Base-by-base conservation (phyloP, 2,888 invertebrate species). In the Dichetophora obliterata region DNA sequence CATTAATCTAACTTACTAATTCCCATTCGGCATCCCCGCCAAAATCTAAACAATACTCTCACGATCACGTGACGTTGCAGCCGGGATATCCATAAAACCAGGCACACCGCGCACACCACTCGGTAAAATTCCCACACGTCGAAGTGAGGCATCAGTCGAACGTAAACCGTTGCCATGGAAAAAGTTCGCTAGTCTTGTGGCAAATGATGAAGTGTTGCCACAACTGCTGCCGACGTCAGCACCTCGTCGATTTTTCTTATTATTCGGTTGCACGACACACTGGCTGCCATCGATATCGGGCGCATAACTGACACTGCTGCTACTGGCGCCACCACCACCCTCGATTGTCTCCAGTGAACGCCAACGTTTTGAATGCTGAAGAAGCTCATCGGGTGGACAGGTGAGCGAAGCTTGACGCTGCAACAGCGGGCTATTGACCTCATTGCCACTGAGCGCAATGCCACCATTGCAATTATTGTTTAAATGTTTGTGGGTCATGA, bases 261-360 rank as follows among this genome's bases (percentile, higher is more conserved):
- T 76, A 27, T 85, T 34, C 19, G 69, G 3, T 11, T 22, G 54
- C 14, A 75, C 71, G 68, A 59, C 75, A 9, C 79, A 78, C 43
- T 75, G 80, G 8, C 80, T 79, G 27, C 82, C 85, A 68, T 86
- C 86, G 43, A 87, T 85, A 61, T 87, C 87, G 37, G 86, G 82
- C 0, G 87, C 86, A 81, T 87, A 87, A 81, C 84, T 85, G 75
- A 87, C 87, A 52, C 85, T 87, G 37, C 85, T 84, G 6, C 83
- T 82, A 3, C 81, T 43, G 2, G 6, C 16, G 3, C 89, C 90
- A 52, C 88, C 88, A 66, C 77, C 74, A 4, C 84, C 85, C 72
- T 88, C 88, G 76, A 95, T 91, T 81, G 93, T 92, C 89, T 96
- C 95, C 72, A 95, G 90, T 66, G 95, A 95, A 83, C 93, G 93